Base-by-base conservation (phyloP, 1,140 invertebrate species). In the Cydia fagiglandana region DNA sequence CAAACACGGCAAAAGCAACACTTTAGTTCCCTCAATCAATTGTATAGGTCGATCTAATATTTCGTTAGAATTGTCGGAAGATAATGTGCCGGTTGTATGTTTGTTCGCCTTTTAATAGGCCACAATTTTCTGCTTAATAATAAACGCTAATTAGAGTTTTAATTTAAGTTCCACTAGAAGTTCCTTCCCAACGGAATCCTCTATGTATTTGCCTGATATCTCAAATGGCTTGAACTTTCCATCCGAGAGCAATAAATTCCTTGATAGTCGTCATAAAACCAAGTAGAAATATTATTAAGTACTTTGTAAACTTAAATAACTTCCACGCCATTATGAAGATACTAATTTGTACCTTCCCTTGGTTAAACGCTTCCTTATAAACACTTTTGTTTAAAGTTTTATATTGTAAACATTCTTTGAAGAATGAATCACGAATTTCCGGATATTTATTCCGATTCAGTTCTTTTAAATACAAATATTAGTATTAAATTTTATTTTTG, bases 381-480 rank as follows among this genome's bases (percentile, higher is more conserved):
- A 53, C n/a, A 53, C 4, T 53, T 53, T 53, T 17, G 50, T 53
- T 53, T 53, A 17, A 53, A 53, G 17, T 0, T 53, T 34, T 68
- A 68, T 38, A 68, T 38, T 34, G 30, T 68, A 68, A 68, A 68
- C 64, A 68, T 68, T 30, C 24, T 66, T 68, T 68, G 13, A 38
- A 68, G 64, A 28, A 34, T n/a, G 64, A 6, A 68, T 68, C 64
- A 34, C 24, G 13, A 24, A 68, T 68, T 38, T 68, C 64, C 64
- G 30, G 28, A 34, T 68, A 30, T 34, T 28, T 17, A 38, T 34
- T 34, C 15, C 4, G 64, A 53, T n/a, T 53, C 50, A n/a, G 50
- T 17, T 53, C 50, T 53, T 53, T 53, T 17, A 17, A 7, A 53
- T n/a, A 53, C n/a, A 17, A 53, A 53, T 53, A 17, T 47, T 47